Evolutionary conservation across 2,113 vertebrate genomes (phyloP), one percentile per base, ranked within the genome.

Genomic region (Myotis brandtii): DNA sequence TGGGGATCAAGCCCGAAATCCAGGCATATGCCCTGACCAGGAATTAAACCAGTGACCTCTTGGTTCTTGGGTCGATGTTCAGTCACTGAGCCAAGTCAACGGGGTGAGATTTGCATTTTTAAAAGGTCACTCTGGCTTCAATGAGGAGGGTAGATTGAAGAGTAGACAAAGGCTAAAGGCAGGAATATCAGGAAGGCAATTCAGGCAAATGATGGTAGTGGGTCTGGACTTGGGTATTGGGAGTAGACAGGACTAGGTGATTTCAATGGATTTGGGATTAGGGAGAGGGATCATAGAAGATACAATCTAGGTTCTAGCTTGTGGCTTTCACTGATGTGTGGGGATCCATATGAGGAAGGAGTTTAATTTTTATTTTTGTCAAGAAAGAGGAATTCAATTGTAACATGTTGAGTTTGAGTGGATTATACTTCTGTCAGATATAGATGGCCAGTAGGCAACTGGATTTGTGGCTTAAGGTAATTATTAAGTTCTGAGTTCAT

Each of bases 281-380:
- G n/a, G n/a, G 37, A 95, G n/a, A 86, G 27, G 73, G 13, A 75
- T 46, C n/a, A 32, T 64, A 81, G 59, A 94, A 56, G 40, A 25
- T 43, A 86, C 67, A 32, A 84, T 73, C 21, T 59, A 83, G 66
- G 18, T 91, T 96, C 12, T 70, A 37, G 10, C 8, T 69, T 89
- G 30, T n/a, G 18, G 30, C 16, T 83, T 95, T 86, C 48, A 52
- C 10, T 77, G 48, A 62, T 76, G 21, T 76, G 52, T 67, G 52
- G 52, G 37, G 59, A 59, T 18, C 17, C 8, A 21, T n/a, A 30
- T 62, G 43, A 93, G 66, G 32, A n/a, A 52, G 52, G 59, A 81
- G 9, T 91, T n/a, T 34, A 16, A 66, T 90, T 95, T 96, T 85
- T 56, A 43, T 43, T 89, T 89, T 96, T 91, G 72, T 86, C 30